Evolutionary conservation across 92 coral and sea anemone species (phyloP).

Genomic region (Porites evermanni): DNA sequence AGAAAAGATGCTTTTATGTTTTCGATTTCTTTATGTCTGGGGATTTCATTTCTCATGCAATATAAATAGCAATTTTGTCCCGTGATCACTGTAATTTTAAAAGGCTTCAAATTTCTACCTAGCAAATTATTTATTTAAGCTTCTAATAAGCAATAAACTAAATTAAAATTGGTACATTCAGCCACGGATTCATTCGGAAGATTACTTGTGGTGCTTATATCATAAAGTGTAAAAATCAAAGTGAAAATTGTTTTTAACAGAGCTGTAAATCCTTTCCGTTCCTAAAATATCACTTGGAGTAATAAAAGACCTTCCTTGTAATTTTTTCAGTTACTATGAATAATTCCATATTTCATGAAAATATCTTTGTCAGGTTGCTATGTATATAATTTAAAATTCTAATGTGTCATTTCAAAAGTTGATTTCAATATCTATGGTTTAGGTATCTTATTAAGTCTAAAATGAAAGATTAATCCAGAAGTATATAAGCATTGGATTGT

Average conservation of each 20-base stretch:
- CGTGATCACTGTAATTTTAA: not conserved
- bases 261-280: not conserved
- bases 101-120: slow-evolving; percentile 1
- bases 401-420: not conserved
- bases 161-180: slow-evolving; percentile 23
- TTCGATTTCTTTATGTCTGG: not conserved
- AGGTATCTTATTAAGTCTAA: too few relatives aligned
- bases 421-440: too few relatives aligned
- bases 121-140: slow-evolving; percentile 27
- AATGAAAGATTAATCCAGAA: too few relatives aligned
- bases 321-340: not conserved
- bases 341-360: not conserved
- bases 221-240: not conserved
- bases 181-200: slow-evolving; percentile 21
- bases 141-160: slow-evolving; percentile 6
- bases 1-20: not conserved
- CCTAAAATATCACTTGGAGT: not conserved
- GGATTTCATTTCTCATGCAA: not conserved
- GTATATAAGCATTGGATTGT: too few relatives aligned
- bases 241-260: slow-evolving; percentile 6
- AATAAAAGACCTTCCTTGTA: too few relatives aligned
- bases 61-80: not conserved
- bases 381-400: not conserved
- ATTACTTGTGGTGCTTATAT: not conserved
- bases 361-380: not conserved